phyloP scores from a whole-genome alignment of 2,797 vertebrate genomes.

The Sphenopsis melanotis region DNA sequence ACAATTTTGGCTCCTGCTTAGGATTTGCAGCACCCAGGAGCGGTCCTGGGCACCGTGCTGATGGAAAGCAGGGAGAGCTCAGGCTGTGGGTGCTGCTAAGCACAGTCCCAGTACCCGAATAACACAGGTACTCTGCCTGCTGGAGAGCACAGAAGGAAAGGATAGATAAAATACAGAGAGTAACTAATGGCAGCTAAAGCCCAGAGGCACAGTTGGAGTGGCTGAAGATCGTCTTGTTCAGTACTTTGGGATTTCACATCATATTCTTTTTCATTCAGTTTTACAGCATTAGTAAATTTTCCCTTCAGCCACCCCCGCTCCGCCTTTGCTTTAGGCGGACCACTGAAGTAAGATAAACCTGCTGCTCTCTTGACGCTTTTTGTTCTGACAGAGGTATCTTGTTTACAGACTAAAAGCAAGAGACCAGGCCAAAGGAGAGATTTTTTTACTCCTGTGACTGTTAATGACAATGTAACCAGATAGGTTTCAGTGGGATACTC shows the following conservation, averaged over 20 bases:
- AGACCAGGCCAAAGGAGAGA: not conserved
- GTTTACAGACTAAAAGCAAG: not conserved
- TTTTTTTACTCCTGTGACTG: not conserved
- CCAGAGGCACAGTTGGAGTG: not conserved
- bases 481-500: not conserved
- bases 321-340: not conserved
- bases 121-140: not conserved
- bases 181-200: not conserved
- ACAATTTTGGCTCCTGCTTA: not conserved
- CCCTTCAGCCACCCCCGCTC: not conserved
- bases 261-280: not conserved
- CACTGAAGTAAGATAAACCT: not conserved
- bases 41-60: not conserved
- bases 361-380: not conserved
- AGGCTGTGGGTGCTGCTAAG: not conserved
- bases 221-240: not conserved
- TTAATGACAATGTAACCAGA: not conserved
- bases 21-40: slow-evolving; percentile 4
- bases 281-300: not conserved
- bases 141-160: not conserved
- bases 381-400: not conserved
- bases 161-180: not conserved
- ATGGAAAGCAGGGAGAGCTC: not conserved
- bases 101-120: not conserved
- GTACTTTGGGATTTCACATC: not conserved